Evolutionary conservation across 1,140 invertebrate species (phyloP).

Genomic region (Meloidogyne chitwoodi): DNA sequence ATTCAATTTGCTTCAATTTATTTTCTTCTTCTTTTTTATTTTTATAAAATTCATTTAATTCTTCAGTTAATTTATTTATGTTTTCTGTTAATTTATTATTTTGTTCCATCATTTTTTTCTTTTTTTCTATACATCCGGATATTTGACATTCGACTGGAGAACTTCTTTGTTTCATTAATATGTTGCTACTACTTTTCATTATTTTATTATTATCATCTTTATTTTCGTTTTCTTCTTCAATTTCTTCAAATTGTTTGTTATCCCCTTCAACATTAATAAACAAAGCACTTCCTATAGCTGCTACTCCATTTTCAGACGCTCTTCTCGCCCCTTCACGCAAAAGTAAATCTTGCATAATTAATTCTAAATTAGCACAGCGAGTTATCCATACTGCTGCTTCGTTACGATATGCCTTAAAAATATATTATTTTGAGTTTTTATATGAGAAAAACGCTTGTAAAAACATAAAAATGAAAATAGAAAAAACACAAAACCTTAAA

Average conservation of each 20-base stretch:
- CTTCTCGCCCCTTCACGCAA: constrained; percentile 2
- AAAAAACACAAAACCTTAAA: too few species aligned
- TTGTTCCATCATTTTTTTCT: background rate
- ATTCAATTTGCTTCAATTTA: constrained; percentile 21
- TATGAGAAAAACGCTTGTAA: too few species aligned
- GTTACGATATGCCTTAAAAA: constrained; percentile 50
- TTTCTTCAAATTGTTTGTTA: background rate
- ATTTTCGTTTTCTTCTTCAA: background rate
- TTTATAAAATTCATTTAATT: constrained; percentile 5
- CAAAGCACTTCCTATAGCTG: background rate
- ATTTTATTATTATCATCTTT: background rate
- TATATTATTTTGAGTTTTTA: background rate
- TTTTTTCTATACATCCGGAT: background rate
- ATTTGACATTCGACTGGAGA: background rate
- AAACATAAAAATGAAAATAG: too few species aligned
- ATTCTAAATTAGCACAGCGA: constrained; percentile 56
- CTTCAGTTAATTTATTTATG: constrained; percentile 47
- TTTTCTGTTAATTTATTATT: constrained; percentile 23
- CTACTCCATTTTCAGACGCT: background rate
- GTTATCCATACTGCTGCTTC: constrained; percentile 58
- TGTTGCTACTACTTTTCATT: background rate
- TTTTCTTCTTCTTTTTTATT: constrained; percentile 6
- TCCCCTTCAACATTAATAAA: constrained; percentile 24
- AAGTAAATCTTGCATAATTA: constrained; percentile 44
- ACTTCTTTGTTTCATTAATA: background rate